phyloP scores from a whole-genome alignment of 2,797 vertebrate species.

The Diplodus puntazzo region DNA sequence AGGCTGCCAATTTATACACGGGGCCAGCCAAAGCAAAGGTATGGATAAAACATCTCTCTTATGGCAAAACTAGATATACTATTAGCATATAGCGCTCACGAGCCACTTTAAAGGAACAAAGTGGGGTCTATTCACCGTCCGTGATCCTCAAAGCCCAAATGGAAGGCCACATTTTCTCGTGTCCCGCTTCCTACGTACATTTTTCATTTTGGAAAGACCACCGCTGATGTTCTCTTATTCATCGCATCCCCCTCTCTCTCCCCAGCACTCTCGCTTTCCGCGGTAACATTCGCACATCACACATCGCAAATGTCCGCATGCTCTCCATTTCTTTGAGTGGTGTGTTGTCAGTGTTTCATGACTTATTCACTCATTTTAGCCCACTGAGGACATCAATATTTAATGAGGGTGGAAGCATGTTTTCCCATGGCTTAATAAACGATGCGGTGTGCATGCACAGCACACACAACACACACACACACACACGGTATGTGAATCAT shows the following conservation, averaged over 20 bases:
- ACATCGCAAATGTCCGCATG: conserved; percentile 60
- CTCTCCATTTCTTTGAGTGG: conserved; percentile 69
- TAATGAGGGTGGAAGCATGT: conserved; percentile 75
- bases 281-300: conserved; percentile 68
- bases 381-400: conserved; percentile 80
- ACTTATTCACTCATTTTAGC: conserved; percentile 84
- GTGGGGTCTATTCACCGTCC: conserved; percentile 35
- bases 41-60: conserved; percentile 46
- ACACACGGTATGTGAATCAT: conserved; percentile 41
- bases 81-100: conserved; percentile 38
- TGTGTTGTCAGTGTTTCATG: conserved; percentile 82
- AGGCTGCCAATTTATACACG: conserved; percentile 58
- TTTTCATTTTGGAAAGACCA: conserved; percentile 53
- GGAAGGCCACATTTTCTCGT: conserved; percentile 32
- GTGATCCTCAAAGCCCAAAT: conserved; percentile 32
- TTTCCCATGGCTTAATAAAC: conserved; percentile 80
- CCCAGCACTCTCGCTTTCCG: conserved; percentile 38
- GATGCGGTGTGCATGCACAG: conserved; percentile 58
- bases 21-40: conserved; percentile 37
- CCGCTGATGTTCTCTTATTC: conserved; percentile 37
- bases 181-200: conserved; percentile 22
- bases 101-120: conserved; percentile 51
- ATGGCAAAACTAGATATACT: conserved; percentile 16
- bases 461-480: neutral
- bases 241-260: conserved; percentile 26